These are phyloP conservation scores for Cydia amplana DNA, from an alignment of 1,140 invertebrate species.

Conservation along the genomic window DNA sequence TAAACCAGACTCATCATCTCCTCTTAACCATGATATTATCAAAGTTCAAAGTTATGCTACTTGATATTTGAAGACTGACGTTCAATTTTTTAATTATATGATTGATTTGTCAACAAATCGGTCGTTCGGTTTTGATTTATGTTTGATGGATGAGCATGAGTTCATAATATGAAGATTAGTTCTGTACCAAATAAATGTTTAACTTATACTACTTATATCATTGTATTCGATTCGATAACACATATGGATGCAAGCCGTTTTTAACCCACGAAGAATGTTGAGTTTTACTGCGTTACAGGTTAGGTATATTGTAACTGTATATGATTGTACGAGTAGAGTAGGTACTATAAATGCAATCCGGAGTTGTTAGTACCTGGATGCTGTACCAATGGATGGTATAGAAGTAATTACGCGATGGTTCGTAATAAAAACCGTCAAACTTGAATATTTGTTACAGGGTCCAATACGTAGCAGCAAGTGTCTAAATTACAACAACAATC, in stretches of 20 bases:
- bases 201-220: not conserved
- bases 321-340: not conserved
- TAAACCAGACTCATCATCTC: not conserved
- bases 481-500: too few species aligned
- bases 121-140: not conserved
- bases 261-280: not conserved
- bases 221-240: not conserved
- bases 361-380: not conserved
- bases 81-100: constrained; percentile 5
- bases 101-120: not conserved
- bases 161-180: not conserved
- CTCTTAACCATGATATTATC: constrained; percentile 16
- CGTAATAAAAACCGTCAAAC: not conserved
- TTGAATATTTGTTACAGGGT: too few species aligned
- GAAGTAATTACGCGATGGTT: not conserved
- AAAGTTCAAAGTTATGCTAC: constrained; percentile 26
- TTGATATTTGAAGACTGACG: not conserved
- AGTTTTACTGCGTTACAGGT: not conserved
- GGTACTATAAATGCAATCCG: too few species aligned
- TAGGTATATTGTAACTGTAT: not conserved
- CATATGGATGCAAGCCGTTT: not conserved
- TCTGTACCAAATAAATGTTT: not conserved
- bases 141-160: not conserved
- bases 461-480: too few species aligned
- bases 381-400: not conserved